Evolutionary conservation across 2,888 invertebrate genomes (phyloP).

Genomic region (Polydrusus tereticollis): DNA sequence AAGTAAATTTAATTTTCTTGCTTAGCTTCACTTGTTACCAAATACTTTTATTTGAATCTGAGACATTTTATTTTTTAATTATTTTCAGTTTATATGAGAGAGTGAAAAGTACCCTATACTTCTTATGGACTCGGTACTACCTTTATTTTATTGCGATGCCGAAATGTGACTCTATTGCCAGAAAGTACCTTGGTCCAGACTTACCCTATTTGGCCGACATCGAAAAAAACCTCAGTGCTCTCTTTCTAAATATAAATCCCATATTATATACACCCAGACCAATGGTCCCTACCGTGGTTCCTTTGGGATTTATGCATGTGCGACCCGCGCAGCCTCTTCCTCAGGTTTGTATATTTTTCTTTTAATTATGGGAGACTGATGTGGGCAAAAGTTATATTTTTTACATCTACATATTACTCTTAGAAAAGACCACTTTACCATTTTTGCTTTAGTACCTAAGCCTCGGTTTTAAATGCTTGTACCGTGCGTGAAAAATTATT

Average conservation of each 20-base stretch:
- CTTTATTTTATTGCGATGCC: constrained; percentile 55
- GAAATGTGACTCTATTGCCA: constrained; percentile 56
- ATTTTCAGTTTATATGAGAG: constrained; percentile 66
- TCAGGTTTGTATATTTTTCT: constrained; percentile 53
- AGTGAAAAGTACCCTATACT: constrained; percentile 56
- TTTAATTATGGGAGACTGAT: no score
- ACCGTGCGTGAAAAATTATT: no score
- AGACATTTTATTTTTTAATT: no score
- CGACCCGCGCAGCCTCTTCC: constrained; percentile 57
- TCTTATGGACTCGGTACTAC: constrained; percentile 55
- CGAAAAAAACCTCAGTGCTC: constrained; percentile 59
- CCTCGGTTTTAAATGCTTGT: no score
- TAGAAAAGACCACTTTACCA: no score
- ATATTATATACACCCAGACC: constrained; percentile 59
- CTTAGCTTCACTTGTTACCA: no score
- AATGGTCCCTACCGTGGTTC: constrained; percentile 59
- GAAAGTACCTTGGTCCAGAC: constrained; percentile 61
- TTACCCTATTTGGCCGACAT: constrained; percentile 61
- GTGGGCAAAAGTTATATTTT: no score
- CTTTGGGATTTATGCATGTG: constrained; percentile 59
- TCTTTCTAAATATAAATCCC: constrained; percentile 61
- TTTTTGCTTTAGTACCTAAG: no score
- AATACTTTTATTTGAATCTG: no score
- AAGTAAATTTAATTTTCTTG: no score
- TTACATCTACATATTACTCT: no score